Base-by-base conservation (phyloP, 2,113 vertebrate genomes). In the Tyrannus savana region DNA sequence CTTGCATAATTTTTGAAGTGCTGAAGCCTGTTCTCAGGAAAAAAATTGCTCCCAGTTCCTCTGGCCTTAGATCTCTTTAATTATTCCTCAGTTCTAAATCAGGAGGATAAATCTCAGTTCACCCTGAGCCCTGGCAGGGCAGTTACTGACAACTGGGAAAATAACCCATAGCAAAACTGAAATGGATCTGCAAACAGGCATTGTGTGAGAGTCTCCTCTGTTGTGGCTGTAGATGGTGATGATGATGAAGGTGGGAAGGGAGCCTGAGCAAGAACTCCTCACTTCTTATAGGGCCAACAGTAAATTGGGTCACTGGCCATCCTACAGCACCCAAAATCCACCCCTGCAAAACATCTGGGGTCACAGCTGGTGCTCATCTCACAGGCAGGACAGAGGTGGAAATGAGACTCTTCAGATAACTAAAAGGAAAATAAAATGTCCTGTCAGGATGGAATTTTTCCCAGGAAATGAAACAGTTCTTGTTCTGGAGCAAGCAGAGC, bases 61-160 rank as follows among this genome's bases (percentile, higher is more conserved):
- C 47, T 64, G 82, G 73, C 63, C 68, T 63, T 67, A 47, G 77
- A 63, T 55, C 68, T 63, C 37, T 73, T 62, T 84, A 72, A 46
- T 87, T 84, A 87, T 42, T 87, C 44, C 72, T 94, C 47, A 22
- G 15, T 56, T 90, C 69, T 72, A 63, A 92, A 58, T 84, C n/a
- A 63, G 27, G 35, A 52, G 39, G 82, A 71, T 62, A 80, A 94
- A 86, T 80, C 89, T 84, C 72, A 25, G 53, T 37, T 72, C 73
- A 35, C 25, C 63, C 44, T 21, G 47, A 56, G 64, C 31, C 69
- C 39, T 12, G 24, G 49, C 53, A 28, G 64, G 49, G 17, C 7
- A 10, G 49, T 44, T 39, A 50, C 53, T 58, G 58, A 25, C n/a
- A 16, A 3, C 9, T 37, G 53, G 82, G 60, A 19, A 64, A 58